Percentiles rank a stretch among this genome's conserved stretches.
Evolutionary conservation across 2,888 invertebrate genomes (phyloP).

Genomic region (Chrysolina haemoptera): DNA sequence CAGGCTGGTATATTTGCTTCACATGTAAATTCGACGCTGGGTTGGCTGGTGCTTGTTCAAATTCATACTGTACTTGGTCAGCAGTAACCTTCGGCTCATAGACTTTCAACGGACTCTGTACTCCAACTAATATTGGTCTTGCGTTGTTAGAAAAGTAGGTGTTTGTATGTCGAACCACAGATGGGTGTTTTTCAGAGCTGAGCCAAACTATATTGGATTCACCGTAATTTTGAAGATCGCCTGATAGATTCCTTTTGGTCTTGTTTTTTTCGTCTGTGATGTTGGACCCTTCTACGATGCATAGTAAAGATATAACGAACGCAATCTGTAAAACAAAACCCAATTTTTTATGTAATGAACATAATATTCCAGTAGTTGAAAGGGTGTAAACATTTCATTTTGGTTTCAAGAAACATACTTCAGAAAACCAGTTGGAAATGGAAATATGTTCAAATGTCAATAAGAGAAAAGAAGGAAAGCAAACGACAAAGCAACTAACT

Average conservation of each 20-base stretch:
- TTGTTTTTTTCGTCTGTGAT: slow-evolving; percentile 39
- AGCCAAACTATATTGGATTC: slow-evolving; percentile 52
- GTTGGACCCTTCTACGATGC: slow-evolving; percentile 33
- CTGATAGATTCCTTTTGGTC: slow-evolving; percentile 53
- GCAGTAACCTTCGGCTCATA: slow-evolving; percentile 57
- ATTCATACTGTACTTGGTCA: slow-evolving; percentile 64
- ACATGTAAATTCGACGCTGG: slow-evolving; percentile 63
- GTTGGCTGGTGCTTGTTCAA: slow-evolving; percentile 63
- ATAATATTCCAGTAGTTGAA: too few relatives aligned
- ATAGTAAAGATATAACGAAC: slow-evolving; percentile 33
- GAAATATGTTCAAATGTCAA: too few relatives aligned
- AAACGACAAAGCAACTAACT: too few relatives aligned
- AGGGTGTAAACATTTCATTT: too few relatives aligned
- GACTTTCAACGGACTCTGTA: slow-evolving; percentile 34
- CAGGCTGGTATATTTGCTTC: slow-evolving; percentile 35
- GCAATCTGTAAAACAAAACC: slow-evolving; percentile 34
- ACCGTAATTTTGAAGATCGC: slow-evolving; percentile 51
- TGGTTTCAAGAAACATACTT: too few relatives aligned
- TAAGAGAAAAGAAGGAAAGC: too few relatives aligned
- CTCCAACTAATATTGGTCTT: slow-evolving; percentile 41
- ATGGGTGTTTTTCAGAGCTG: slow-evolving; percentile 49
- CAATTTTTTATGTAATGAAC: too few relatives aligned
- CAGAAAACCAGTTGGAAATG: too few relatives aligned
- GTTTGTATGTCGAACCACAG: slow-evolving; percentile 41
- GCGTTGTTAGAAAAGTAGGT: slow-evolving; percentile 30